Conservation (phyloP, 2,113 vertebrate genomes). For the Malurus elegans region DNA sequence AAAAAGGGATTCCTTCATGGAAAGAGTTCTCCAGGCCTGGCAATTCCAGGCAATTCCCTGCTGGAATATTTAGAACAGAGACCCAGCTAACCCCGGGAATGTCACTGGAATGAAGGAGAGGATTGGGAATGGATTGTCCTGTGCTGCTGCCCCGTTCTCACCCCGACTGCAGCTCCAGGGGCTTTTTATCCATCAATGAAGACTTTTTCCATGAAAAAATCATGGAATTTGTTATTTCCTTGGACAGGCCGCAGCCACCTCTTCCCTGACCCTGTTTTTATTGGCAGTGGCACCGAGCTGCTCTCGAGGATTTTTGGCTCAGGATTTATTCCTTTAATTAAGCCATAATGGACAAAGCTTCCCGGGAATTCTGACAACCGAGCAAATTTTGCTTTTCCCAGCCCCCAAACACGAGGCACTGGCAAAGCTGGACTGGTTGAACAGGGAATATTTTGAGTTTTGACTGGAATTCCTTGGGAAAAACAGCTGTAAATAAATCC, state of each 20-base stretch:
- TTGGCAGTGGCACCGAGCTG: not conserved
- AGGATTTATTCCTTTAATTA: not conserved
- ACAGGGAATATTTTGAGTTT: not conserved
- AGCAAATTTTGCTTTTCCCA: not conserved
- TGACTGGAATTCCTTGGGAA: not conserved
- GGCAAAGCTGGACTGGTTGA: not conserved
- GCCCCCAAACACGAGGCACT: not conserved
- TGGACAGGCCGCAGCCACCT: not conserved
- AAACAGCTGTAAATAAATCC: not conserved
- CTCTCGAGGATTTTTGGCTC: not conserved
- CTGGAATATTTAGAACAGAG: not conserved
- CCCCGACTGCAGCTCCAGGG: not conserved
- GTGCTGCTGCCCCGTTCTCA: not conserved
- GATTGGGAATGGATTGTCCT: not conserved
- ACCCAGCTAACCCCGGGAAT: not conserved
- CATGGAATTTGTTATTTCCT: not conserved
- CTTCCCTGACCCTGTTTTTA: not conserved
- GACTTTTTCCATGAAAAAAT: not conserved
- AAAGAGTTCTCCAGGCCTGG: not conserved
- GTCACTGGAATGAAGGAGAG: not conserved
- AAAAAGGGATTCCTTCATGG: not conserved
- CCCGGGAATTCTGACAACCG: not conserved
- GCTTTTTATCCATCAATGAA: accelerated
- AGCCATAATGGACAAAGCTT: not conserved
- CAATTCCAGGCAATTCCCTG: not conserved